Percentiles rank a stretch among this genome's conserved stretches.
Conservation (phyloP, 2,888 invertebrate species). For the Escarpia spicata region DNA sequence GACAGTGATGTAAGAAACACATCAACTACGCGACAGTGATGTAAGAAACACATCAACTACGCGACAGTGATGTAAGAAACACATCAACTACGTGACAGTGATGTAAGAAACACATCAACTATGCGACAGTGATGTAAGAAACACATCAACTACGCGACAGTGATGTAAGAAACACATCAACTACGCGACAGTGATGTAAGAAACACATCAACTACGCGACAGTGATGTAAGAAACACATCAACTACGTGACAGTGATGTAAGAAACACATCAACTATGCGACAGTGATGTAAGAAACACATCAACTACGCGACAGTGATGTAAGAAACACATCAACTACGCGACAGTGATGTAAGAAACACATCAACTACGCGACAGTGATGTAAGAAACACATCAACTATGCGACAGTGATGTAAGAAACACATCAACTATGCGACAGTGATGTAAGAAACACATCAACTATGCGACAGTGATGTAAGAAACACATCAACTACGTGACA, state of each 20-base stretch:
- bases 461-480: neutral
- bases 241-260: neutral
- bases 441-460: neutral
- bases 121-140: neutral
- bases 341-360: neutral
- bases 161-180: neutral
- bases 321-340: neutral
- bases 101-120: neutral
- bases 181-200: neutral
- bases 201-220: neutral
- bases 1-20: neutral
- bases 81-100: neutral
- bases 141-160: neutral
- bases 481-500: neutral
- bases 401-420: neutral
- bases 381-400: neutral
- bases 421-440: neutral
- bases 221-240: neutral
- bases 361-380: neutral
- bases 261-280: neutral
- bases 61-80: neutral
- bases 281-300: neutral
- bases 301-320: neutral
- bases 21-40: neutral
- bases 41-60: neutral